These are phyloP conservation scores for Chiloscyllium punctatum DNA, from an alignment of 2,797 vertebrate species.

Conservation along the genomic window DNA sequence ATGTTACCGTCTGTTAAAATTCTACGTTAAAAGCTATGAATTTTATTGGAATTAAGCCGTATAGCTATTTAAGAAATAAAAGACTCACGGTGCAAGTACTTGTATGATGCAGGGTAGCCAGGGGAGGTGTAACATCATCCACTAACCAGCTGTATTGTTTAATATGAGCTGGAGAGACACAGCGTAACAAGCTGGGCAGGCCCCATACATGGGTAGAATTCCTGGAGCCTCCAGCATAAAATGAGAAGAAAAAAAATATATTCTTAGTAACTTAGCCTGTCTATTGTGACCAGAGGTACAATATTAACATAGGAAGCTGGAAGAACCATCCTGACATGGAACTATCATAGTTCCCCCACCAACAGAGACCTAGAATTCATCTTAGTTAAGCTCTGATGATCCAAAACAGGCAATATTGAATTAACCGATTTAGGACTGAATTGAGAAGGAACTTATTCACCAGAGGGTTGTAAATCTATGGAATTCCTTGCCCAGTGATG, in stretches of 20 bases:
- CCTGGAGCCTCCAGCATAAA: slow-evolving; percentile 21
- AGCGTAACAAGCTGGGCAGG: slow-evolving; percentile 36
- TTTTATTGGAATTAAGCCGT: background rate
- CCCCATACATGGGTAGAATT: slow-evolving; percentile 38
- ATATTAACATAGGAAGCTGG: background rate
- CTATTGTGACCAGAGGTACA: background rate
- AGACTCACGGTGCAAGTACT: slow-evolving; percentile 39
- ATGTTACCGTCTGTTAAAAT: no score
- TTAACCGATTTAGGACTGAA: background rate
- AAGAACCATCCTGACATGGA: background rate
- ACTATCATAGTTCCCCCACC: background rate
- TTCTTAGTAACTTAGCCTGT: background rate
- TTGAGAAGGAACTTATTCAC: no score
- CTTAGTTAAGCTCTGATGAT: background rate
- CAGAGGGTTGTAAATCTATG: no score
- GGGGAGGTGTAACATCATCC: slow-evolving; percentile 33
- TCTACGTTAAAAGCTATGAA: background rate
- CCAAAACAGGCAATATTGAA: background rate
- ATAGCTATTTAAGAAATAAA: background rate
- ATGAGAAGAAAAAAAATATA: background rate
- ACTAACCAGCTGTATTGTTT: slow-evolving; percentile 37
- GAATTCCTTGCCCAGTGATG: no score
- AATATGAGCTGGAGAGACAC: slow-evolving; percentile 32
- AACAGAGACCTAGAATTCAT: background rate
- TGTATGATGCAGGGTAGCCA: slow-evolving; percentile 20